These are phyloP conservation scores for Trichoplusia ni DNA, from an alignment of 1,140 invertebrate species.

Conservation along the genomic window DNA sequence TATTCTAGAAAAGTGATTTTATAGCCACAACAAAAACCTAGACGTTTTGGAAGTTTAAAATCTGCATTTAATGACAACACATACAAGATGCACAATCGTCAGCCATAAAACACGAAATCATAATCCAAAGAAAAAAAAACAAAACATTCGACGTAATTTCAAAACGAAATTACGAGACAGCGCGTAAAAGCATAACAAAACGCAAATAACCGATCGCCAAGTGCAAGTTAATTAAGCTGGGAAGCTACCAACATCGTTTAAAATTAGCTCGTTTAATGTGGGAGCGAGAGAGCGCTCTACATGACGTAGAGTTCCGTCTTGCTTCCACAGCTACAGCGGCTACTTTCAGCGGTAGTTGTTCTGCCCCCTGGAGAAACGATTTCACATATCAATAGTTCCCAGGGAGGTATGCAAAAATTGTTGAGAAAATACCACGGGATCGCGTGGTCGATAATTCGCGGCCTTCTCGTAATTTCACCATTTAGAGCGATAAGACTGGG, in stretches of 20 bases:
- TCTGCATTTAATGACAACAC: too few relatives aligned
- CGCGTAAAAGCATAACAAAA: conserved; percentile 27
- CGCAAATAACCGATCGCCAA: conserved; percentile 47
- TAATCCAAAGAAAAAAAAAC: neutral
- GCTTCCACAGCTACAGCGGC: too few relatives aligned
- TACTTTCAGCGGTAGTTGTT: too few relatives aligned
- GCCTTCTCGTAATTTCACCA: conserved; percentile 56
- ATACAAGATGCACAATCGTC: too few relatives aligned
- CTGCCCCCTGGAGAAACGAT: conserved; percentile 39
- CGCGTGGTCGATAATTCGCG: conserved; percentile 65
- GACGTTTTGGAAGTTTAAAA: too few relatives aligned
- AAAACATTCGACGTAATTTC: neutral
- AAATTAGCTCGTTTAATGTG: neutral
- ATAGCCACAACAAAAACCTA: too few relatives aligned
- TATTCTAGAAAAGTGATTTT: too few relatives aligned
- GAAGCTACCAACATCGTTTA: too few relatives aligned
- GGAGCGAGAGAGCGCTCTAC: too few relatives aligned
- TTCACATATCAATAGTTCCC: conserved; percentile 60
- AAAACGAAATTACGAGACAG: neutral
- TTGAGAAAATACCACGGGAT: conserved; percentile 61
- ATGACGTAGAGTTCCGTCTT: too few relatives aligned
- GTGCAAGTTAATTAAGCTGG: conserved; percentile 55
- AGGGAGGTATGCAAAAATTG: conserved; percentile 74
- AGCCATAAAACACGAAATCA: too few relatives aligned
- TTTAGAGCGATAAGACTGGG: conserved; percentile 58